Evolutionary conservation across 1,140 invertebrate genomes (phyloP).

Genomic region (Acromyrmex charruanus): DNA sequence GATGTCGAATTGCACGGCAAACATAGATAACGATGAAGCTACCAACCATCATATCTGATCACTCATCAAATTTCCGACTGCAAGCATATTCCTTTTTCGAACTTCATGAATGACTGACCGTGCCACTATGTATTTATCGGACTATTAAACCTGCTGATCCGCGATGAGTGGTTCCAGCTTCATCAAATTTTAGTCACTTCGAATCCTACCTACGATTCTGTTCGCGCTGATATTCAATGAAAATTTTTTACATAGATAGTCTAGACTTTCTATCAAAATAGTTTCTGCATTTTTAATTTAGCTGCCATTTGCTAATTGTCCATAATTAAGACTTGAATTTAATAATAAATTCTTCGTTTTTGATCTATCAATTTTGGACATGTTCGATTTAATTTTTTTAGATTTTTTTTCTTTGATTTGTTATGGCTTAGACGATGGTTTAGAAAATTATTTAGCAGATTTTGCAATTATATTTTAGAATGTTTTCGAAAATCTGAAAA

Average conservation of each 20-base stretch:
- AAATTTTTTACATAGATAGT: not conserved
- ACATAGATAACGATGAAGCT: conserved; percentile 25
- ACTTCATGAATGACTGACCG: conserved; percentile 48
- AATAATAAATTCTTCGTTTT: not conserved
- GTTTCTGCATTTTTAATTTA: conserved; percentile 44
- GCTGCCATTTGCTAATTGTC: not conserved
- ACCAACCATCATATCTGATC: conserved; percentile 41
- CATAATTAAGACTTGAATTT: not conserved
- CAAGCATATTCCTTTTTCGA: conserved; percentile 36
- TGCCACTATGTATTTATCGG: conserved; percentile 71
- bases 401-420: not conserved
- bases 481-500: conserved; percentile 7
- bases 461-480: not conserved
- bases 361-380: not conserved
- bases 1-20: conserved; percentile 29
- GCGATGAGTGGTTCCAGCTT: conserved; percentile 11
- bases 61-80: conserved; percentile 58
- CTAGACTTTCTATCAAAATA: conserved; percentile 37
- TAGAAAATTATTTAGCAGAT: not conserved
- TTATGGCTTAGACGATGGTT: not conserved
- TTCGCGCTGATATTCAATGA: not conserved
- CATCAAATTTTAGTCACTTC: conserved; percentile 58
- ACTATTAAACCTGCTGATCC: conserved; percentile 57
- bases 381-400: not conserved
- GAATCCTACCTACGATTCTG: conserved; percentile 28